A percentile compares a stretch with the other conserved stretches of the same genome.
Evolutionary conservation across 2,888 invertebrate genomes (phyloP).

Genomic region (Calliphora vomitoria): DNA sequence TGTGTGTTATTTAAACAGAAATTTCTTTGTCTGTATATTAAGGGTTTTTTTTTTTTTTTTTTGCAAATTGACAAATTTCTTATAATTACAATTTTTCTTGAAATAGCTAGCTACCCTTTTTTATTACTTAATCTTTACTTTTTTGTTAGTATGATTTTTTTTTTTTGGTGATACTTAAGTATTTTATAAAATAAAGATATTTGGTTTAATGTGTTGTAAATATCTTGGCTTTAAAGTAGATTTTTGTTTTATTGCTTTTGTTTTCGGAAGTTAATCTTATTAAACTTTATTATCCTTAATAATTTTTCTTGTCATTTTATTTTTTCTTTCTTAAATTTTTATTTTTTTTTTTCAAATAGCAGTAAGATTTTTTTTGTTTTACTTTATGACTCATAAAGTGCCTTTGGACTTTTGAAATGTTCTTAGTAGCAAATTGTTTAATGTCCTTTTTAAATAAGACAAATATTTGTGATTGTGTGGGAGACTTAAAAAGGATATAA

Average conservation of each 20-base stretch:
- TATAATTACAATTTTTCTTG: conserved; percentile 2
- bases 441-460: background rate
- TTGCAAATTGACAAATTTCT: conserved; percentile 39
- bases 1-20: background rate
- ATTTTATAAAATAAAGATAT: background rate
- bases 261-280: conserved; percentile 19
- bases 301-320: background rate
- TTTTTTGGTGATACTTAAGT: no score
- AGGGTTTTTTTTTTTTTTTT: background rate
- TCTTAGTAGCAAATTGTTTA: background rate
- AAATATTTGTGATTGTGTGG: background rate
- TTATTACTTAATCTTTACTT: background rate
- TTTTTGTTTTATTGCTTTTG: conserved; percentile 3
- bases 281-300: conserved; percentile 40
- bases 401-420: background rate
- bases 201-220: conserved; percentile 41
- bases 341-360: background rate
- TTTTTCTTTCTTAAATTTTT: background rate
- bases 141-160: background rate
- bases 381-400: conserved; percentile 3
- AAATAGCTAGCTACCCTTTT: background rate
- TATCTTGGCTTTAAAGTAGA: background rate
- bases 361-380: background rate
- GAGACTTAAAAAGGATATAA: background rate
- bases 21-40: background rate